These are phyloP conservation scores for Cremastobaeus sp. DNA, from an alignment of 2,888 invertebrate genomes.

Conservation along the genomic window DNA sequence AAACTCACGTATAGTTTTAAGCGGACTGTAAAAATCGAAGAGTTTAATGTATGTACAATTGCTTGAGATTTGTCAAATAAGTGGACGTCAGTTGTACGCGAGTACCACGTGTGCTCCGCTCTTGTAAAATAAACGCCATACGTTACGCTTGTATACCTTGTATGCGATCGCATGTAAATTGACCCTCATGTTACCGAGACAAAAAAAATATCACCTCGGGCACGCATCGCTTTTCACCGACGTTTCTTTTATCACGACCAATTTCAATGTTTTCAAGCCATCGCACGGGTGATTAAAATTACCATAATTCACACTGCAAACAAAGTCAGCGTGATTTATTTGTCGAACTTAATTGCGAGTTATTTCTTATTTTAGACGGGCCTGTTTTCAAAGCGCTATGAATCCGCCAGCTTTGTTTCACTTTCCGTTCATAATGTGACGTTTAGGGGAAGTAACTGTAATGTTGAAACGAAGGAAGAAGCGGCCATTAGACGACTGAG, in stretches of 20 bases:
- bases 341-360: slow-evolving; percentile 27
- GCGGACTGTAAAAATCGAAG: slow-evolving; percentile 41
- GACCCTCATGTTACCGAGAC: slow-evolving; percentile 62
- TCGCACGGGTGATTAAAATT: slow-evolving; percentile 51
- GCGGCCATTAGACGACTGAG: slow-evolving; percentile 71
- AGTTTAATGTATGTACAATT: slow-evolving; percentile 56
- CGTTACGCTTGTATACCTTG: slow-evolving; percentile 76
- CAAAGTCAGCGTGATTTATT: slow-evolving; percentile 41
- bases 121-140: slow-evolving; percentile 77
- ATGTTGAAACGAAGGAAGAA: slow-evolving; percentile 53
- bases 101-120: slow-evolving; percentile 67
- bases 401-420: slow-evolving; percentile 25
- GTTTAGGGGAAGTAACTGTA: slow-evolving; percentile 33
- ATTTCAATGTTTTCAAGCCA: slow-evolving; percentile 51
- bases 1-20: slow-evolving; percentile 21
- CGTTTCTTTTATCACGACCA: slow-evolving; percentile 41
- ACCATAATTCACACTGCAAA: slow-evolving; percentile 55
- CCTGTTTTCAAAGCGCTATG: slow-evolving; percentile 28
- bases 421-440: slow-evolving; percentile 28
- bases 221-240: slow-evolving; percentile 38
- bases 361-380: slow-evolving; percentile 34
- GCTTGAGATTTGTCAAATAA: slow-evolving; percentile 55
- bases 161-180: slow-evolving; percentile 59
- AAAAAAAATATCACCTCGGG: slow-evolving; percentile 61
- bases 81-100: slow-evolving; percentile 58